Evolutionary conservation across 64 coral and sea anemone species (phyloP), one percentile per base, ranked within the genome.

Genomic region (Montipora foliosa): DNA sequence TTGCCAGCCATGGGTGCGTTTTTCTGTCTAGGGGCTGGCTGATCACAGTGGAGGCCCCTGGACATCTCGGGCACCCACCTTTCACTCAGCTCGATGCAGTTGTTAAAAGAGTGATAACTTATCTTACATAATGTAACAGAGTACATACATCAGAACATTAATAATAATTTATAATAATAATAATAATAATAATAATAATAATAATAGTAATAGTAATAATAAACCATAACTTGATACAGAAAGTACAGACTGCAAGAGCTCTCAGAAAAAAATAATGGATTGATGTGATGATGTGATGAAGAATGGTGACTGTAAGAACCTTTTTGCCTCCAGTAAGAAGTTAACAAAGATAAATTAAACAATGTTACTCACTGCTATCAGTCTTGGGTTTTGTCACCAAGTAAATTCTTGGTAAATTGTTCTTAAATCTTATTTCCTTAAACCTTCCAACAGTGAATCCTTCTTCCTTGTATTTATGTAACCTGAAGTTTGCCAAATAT

Each of bases 381-480:
- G 73, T 48, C 64, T 91, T 91, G 81, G 78, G 58, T 47, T 91
- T 91, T 82, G 66, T 74, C 20, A 91, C 17, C 16, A 91, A 73
- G 48, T 91, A 82, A 19, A 91, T 7, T 59, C 61, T 29, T 17
- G 75, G 89, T 64, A 47, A 82, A 47, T 44, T 72, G n/a, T n/a
- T n/a, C n/a, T n/a, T n/a, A n/a, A 79, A 92, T 92, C 59, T 50
- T 67, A 91, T 52, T 70, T 91, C 80, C 60, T 91, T 91, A 46
- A 82, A 91, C 12, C 72, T 47, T 91, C 58, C 62, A 20, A 91
- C 60, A 47, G 77, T 60, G 52, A 84, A 37, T 5, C 17, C 66
- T 20, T 68, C 66, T 44, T 84, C 21, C 9, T 84, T 2, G 6
- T 73, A 10, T 81, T 70, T 82, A 4, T 91, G 77, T 53, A 15